Evolutionary conservation across 2,888 invertebrate genomes (phyloP).

Genomic region (Ligdia adustata): DNA sequence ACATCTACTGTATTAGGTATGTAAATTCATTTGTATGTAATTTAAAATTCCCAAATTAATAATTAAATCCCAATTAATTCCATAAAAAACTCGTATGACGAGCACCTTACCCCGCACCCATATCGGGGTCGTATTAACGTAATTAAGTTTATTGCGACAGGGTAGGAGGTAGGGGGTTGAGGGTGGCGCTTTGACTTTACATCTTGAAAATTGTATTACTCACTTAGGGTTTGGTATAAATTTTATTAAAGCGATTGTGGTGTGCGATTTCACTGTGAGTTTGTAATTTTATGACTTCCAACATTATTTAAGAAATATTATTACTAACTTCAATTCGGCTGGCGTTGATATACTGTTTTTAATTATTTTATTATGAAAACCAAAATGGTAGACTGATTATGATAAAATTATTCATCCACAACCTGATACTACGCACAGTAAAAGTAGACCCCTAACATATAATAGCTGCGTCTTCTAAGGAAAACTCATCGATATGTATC

Average conservation of each 20-base stretch:
- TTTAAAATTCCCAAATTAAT: background rate
- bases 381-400: too few species aligned
- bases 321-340: too few species aligned
- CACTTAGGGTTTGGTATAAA: slow-evolving; percentile 53
- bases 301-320: too few species aligned
- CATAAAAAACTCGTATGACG: slow-evolving; percentile 25
- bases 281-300: slow-evolving; percentile 32
- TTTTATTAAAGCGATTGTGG: slow-evolving; percentile 38
- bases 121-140: slow-evolving; percentile 72
- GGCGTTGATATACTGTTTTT: too few species aligned
- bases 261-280: slow-evolving; percentile 10
- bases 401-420: too few species aligned
- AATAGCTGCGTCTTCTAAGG: too few species aligned
- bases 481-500: too few species aligned
- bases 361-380: too few species aligned
- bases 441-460: too few species aligned
- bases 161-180: slow-evolving; percentile 24
- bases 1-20: too few species aligned
- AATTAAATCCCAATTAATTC: slow-evolving; percentile 19
- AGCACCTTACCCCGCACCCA: slow-evolving; percentile 55
- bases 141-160: slow-evolving; percentile 76
- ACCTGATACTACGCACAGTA: too few species aligned
- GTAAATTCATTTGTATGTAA: too few species aligned
- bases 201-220: slow-evolving; percentile 72
- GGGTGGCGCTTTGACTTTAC: slow-evolving; percentile 69